A percentile compares a stretch with the other conserved stretches of the same genome.
Conservation (phyloP, 1,140 invertebrate species). For the Temnothorax longispinosus region DNA sequence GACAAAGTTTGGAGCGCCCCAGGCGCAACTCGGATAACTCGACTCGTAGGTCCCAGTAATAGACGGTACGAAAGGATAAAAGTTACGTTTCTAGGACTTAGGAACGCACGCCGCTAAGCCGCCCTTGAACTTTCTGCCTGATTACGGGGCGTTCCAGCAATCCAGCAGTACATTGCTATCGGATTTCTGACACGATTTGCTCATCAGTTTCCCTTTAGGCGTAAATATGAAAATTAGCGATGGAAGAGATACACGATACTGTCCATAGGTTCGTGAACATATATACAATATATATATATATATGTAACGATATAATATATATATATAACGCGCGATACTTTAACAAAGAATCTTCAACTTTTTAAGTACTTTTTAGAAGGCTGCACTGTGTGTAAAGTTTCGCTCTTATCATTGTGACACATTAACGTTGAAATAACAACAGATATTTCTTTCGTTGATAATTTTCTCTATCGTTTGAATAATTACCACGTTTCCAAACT, state of each 20-base stretch:
- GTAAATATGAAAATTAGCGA: constrained; percentile 19
- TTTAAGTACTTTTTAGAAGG: constrained; percentile 16
- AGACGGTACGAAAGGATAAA: constrained; percentile 69
- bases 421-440: constrained; percentile 10
- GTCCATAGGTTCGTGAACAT: constrained; percentile 31
- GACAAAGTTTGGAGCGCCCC: constrained; percentile 71
- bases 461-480: constrained; percentile 10
- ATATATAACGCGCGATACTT: constrained; percentile 10
- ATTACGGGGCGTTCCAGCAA: constrained; percentile 60
- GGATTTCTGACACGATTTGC: constrained; percentile 16
- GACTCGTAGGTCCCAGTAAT: constrained; percentile 67
- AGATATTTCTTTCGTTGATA: constrained; percentile 15
- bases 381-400: background rate
- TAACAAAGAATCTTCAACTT: constrained; percentile 19
- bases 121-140: constrained; percentile 64
- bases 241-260: constrained; percentile 17
- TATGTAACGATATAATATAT: constrained; percentile 22
- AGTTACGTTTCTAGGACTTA: constrained; percentile 59
- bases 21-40: constrained; percentile 69
- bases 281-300: constrained; percentile 3
- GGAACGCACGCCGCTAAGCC: constrained; percentile 65
- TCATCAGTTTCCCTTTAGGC: constrained; percentile 7
- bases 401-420: background rate
- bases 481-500: constrained; percentile 18
- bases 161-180: constrained; percentile 39